phyloP scores from a whole-genome alignment of 1,140 invertebrate genomes.

The Panagrolaimus sp. region DNA sequence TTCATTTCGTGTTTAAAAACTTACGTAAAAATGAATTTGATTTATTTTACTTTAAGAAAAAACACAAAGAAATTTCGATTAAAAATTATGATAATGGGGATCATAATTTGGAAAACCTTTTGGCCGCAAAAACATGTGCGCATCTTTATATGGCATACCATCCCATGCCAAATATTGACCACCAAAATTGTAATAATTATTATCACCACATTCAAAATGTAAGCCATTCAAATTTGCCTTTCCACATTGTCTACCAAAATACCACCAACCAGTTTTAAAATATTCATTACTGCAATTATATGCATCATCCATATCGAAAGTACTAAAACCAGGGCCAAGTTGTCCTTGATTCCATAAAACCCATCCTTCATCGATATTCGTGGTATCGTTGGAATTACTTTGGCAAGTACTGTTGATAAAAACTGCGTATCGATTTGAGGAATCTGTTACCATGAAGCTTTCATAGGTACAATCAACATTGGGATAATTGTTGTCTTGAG shows the following conservation, averaged over 20 bases:
- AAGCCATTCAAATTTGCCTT: neutral
- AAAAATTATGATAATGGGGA: too few relatives aligned
- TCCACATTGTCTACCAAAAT: neutral
- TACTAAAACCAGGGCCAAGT: neutral
- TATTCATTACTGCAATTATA: constrained; percentile 2
- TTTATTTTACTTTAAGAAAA: too few relatives aligned
- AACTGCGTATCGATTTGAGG: neutral
- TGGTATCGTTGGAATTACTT: constrained; percentile 7
- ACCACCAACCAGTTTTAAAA: constrained; percentile 7
- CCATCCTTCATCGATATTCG: neutral
- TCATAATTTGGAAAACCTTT: neutral
- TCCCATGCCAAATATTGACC: constrained; percentile 7
- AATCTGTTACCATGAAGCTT: neutral
- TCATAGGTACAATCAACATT: neutral
- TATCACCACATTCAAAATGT: neutral
- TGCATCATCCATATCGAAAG: neutral
- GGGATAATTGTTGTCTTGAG: neutral
- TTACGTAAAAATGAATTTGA: too few relatives aligned
- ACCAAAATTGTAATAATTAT: neutral
- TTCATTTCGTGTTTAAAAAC: too few relatives aligned
- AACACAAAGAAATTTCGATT: too few relatives aligned
- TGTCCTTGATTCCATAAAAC: neutral
- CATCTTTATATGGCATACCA: neutral
- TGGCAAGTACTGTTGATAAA: neutral
- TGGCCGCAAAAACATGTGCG: neutral